Base-by-base conservation (phyloP, 1,140 invertebrate species). In the Drosophila navojoa region DNA sequence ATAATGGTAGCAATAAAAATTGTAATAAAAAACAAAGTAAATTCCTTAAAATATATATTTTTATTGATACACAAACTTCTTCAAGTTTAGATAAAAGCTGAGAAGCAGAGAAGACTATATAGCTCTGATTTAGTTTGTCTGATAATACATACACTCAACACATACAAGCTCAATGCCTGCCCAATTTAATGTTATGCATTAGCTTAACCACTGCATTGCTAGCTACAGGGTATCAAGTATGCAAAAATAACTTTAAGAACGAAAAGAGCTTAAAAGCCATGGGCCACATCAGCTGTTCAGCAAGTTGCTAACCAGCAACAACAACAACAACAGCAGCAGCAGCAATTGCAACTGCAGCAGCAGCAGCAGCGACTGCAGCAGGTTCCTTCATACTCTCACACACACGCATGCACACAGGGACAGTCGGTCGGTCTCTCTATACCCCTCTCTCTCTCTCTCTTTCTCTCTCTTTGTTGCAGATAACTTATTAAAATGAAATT, bases 211-310 rank as follows among this genome's bases (percentile, higher is more conserved):
- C 19, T 27, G 35, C 35, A 44, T 25, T 44, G 38, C 22, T 15
- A 15, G 9, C 38, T 35, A 59, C 42, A 29, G 42, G 57, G 32
- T 42, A 66, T 44, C 5, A 50, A 16, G 29, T 15, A 50, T 29
- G 19, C 45, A 55, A 58, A n/a, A 35, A 35, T 16, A 22, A 55
- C 44, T 16, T 16, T 22, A 32, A 19, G n/a, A 40, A 47, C 38
- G 35, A 54, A 40, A 54, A 62, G 19, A 49, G 35, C 22, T 55
- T 27, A 38, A 49, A 52, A 50, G 38, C 45, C 66, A 69, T 57
- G 58, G 53, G 67, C 52, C 44, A 38, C 67, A 75, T 71, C 72
- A 75, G 72, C 72, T 75, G 72, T 71, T 75, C 45, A 54, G 45
- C 44, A 29, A 16, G 15, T 49, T 11, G 40, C 16, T 7, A 42